Conservation (phyloP, 2,113 vertebrate species). For the Erpornis zantholeuca region DNA sequence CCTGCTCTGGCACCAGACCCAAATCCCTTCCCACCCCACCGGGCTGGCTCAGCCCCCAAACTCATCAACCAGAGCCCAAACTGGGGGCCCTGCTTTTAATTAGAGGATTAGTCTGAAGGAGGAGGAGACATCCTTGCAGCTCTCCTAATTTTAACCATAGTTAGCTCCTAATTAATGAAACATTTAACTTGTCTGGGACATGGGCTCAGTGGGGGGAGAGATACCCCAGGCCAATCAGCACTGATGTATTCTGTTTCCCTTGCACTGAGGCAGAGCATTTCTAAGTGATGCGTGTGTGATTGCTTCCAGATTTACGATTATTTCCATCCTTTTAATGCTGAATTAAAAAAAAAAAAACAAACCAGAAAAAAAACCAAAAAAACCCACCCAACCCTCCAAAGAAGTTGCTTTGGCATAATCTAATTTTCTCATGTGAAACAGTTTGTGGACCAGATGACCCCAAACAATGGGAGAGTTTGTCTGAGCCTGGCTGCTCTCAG, state of each 20-base stretch:
- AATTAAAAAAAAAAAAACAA: not conserved
- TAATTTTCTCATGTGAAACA: conserved; percentile 65
- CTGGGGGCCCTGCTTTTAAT: not conserved
- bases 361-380: too few relatives aligned
- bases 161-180: conserved; percentile 61
- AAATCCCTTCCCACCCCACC: not conserved
- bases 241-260: conserved; percentile 39
- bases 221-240: conserved; percentile 32
- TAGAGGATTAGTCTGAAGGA: not conserved
- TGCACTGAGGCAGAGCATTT: conserved; percentile 46
- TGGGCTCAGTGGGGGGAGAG: conserved; percentile 11
- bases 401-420: conserved; percentile 29
- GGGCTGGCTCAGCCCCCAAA: not conserved
- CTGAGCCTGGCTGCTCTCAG: conserved; percentile 9
- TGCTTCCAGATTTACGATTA: conserved; percentile 60
- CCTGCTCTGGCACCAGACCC: not conserved
- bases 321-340: conserved; percentile 37
- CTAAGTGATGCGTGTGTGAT: conserved; percentile 51
- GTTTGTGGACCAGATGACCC: conserved; percentile 55
- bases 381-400: not conserved
- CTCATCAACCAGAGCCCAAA: not conserved
- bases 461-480: conserved; percentile 40
- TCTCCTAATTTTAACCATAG: conserved; percentile 47
- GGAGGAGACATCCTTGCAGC: not conserved
- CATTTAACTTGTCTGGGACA: conserved; percentile 56